Evolutionary conservation across 2,797 vertebrate species (phyloP), one percentile per base, ranked within the genome.

Genomic region (Lepus oiostolus): DNA sequence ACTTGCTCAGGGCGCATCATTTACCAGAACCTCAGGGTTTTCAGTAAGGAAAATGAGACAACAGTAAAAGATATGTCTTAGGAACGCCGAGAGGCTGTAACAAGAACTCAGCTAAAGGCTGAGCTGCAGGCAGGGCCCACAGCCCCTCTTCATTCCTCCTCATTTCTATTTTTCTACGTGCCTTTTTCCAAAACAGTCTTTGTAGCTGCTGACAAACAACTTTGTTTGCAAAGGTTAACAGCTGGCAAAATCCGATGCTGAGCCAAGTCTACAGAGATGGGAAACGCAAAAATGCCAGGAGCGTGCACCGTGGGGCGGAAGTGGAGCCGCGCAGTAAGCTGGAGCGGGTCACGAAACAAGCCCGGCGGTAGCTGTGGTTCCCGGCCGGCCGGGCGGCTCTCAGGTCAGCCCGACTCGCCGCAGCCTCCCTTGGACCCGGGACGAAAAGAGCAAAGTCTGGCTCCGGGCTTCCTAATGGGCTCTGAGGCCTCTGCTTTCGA

Each of bases 291-390:
- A n/a, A 0, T 50, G 54, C 24, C n/a, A n/a, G 32, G 10, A n/a
- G 0, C 9, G 21, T 38, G 22, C 4, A 5, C 10, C 16, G 24
- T 32, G 11, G 7, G 0, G 17, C 0, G 0, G 7, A 12, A 21
- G 22, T 2, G 21, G 24, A 70, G 22, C 30, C 0, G 65, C 2
- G 4, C 3, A 3, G n/a, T 3, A n/a, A 60, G 4, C 2, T 3
- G 22, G 30, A 75, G 7, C 0, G 0, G 5, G 2, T 1, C 0
- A 0, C 0, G 4, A 14, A 12, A 11, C 24, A 22, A 35, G n/a
- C 47, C 21, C 13, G 30, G 62, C 7, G 63, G 58, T 42, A 9
- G 28, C 32, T 28, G n/a, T 0, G 0, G 2, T 21, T 38, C 8
- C 2, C 2, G 35, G 5, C 2, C 2, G 35, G 5, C 16, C 3